These are phyloP conservation scores for Grammomys surdaster DNA, from an alignment of 2,113 vertebrate genomes.

Conservation along the genomic window DNA sequence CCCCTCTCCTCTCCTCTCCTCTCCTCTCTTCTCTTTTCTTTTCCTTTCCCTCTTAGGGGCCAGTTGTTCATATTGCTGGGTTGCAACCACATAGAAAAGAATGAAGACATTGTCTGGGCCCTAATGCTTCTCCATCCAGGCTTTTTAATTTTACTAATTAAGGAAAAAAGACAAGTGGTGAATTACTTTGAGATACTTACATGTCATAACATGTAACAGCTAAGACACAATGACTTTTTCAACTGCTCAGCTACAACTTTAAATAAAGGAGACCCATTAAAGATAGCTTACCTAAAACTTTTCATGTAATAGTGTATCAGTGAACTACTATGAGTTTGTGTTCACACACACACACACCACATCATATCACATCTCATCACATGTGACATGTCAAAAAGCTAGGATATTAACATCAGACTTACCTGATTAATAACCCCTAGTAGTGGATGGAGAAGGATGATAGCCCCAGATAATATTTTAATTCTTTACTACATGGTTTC, in stretches of 20 bases:
- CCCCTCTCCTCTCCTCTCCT: no score
- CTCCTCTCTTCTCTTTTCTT: no score
- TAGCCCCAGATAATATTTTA: background rate
- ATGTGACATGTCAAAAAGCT: background rate
- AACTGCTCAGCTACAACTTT: conserved; percentile 19
- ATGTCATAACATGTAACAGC: background rate
- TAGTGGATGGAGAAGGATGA: background rate
- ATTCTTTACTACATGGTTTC: conserved; percentile 24
- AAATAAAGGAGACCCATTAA: background rate
- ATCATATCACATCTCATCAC: background rate
- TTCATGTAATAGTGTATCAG: background rate
- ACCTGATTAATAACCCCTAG: background rate
- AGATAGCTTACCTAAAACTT: conserved; percentile 9
- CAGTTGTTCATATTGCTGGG: conserved; percentile 49
- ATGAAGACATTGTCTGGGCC: conserved; percentile 23
- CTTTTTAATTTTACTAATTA: background rate
- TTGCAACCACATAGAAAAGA: conserved; percentile 41
- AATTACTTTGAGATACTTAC: background rate
- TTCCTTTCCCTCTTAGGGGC: conserved; percentile 61
- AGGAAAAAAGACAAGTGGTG: background rate
- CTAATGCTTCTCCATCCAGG: background rate
- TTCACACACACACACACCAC: background rate
- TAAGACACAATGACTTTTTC: background rate
- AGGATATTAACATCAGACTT: background rate
- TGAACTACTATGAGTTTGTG: background rate